phyloP scores from a whole-genome alignment of 2,797 vertebrate genomes.

The Columba guinea region DNA sequence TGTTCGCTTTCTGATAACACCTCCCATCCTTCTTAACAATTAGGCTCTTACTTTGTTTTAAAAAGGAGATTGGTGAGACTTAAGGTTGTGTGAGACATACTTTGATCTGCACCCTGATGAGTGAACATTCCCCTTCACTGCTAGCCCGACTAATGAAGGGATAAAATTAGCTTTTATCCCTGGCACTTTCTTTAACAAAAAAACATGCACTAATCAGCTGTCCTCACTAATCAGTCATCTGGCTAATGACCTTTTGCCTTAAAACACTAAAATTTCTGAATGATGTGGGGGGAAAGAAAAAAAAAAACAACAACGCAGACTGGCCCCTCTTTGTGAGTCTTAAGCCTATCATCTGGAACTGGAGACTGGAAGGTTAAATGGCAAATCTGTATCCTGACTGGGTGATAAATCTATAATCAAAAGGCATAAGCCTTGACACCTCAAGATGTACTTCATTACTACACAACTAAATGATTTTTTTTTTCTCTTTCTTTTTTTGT shows the following conservation, averaged over 20 bases:
- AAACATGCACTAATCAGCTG: slow-evolving; percentile 87
- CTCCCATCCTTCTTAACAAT: slow-evolving; percentile 55
- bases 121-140: slow-evolving; percentile 87
- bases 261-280: slow-evolving; percentile 81
- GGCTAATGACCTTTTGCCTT: slow-evolving; percentile 88
- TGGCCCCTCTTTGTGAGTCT: slow-evolving; percentile 56
- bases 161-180: slow-evolving; percentile 91
- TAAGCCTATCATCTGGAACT: slow-evolving; percentile 72
- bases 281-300: slow-evolving; percentile 43
- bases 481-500: neutral
- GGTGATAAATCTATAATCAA: slow-evolving; percentile 81
- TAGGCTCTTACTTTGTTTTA: neutral
- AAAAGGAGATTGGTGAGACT: slow-evolving; percentile 59
- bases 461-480: slow-evolving; percentile 54
- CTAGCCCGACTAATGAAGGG: slow-evolving; percentile 93
- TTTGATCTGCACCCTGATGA: slow-evolving; percentile 94
- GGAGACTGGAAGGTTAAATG: slow-evolving; percentile 75
- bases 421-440: slow-evolving; percentile 71
- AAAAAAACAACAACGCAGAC: slow-evolving; percentile 33
- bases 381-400: slow-evolving; percentile 72
- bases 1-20: neutral
- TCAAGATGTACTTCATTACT: slow-evolving; percentile 77
- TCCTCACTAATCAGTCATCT: slow-evolving; percentile 88
- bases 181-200: slow-evolving; percentile 86
- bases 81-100: slow-evolving; percentile 74